phyloP scores from a whole-genome alignment of 2,113 vertebrate species.

The Lutjanus erythropterus region DNA sequence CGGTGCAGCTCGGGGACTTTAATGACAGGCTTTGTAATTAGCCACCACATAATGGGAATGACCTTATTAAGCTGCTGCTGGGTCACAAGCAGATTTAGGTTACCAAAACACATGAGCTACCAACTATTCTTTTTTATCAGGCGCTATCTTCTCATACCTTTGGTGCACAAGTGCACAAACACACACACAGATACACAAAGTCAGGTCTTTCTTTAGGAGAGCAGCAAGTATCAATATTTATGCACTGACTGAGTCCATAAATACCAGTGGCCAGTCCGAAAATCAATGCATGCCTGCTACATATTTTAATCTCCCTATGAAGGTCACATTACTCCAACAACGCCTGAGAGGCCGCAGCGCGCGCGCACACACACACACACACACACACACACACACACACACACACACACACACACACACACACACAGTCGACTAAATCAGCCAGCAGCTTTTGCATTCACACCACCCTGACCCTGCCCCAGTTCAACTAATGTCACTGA shows the following conservation, averaged over 20 bases:
- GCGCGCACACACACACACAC: conserved; percentile 27
- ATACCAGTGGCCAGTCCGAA: conserved; percentile 75
- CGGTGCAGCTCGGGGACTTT: conserved; percentile 58
- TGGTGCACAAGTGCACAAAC: conserved; percentile 26
- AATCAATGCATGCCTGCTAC: conserved; percentile 81
- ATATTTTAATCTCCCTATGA: conserved; percentile 82
- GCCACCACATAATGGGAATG: conserved; percentile 66
- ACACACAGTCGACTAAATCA: conserved; percentile 28
- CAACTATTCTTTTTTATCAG: conserved; percentile 22
- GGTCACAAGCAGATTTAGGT: conserved; percentile 68
- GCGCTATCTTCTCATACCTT: not conserved
- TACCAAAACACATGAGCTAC: conserved; percentile 53
- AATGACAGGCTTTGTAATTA: conserved; percentile 69
- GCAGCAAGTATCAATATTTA: conserved; percentile 78
- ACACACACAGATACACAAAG: conserved; percentile 48
- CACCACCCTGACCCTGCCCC: conserved; percentile 27
- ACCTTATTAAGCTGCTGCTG: conserved; percentile 69
- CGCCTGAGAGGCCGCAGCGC: conserved; percentile 42
- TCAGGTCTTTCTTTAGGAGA: conserved; percentile 60
- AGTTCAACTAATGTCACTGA: conserved; percentile 44
- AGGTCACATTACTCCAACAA: conserved; percentile 79
- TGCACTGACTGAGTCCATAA: conserved; percentile 78
- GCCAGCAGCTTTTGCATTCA: conserved; percentile 33
- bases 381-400: conserved; percentile 15
- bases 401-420: too few species aligned